phyloP scores from a whole-genome alignment of 1,140 invertebrate genomes.

The Zelostemma sp. region DNA sequence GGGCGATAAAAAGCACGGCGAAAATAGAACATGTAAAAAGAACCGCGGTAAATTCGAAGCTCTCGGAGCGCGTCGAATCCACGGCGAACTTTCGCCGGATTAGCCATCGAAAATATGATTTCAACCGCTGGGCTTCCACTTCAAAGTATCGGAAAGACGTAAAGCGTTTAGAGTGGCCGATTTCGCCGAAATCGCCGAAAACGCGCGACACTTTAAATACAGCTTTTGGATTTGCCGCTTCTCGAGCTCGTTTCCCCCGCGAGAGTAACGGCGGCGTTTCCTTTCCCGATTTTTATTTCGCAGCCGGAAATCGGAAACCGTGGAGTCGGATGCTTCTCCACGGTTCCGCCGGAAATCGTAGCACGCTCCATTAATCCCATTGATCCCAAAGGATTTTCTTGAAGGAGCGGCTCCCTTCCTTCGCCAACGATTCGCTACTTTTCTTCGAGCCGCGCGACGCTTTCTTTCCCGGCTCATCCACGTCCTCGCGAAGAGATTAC shows the following conservation, averaged over 20 bases:
- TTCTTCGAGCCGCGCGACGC: constrained; percentile 20
- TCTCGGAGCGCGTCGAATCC: no score
- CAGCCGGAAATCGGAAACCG: constrained; percentile 49
- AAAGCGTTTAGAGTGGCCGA: constrained; percentile 42
- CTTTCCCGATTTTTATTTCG: constrained; percentile 50
- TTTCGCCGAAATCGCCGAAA: constrained; percentile 42
- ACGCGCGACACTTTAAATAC: constrained; percentile 38
- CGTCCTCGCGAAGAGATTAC: constrained; percentile 3
- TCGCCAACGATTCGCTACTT: constrained; percentile 47
- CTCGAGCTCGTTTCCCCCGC: constrained; percentile 35
- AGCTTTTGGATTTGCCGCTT: constrained; percentile 41
- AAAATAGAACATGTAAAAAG: no score
- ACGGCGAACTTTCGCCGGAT: no score
- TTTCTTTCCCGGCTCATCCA: constrained; percentile 4
- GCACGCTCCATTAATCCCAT: constrained; percentile 52
- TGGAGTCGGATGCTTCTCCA: constrained; percentile 46
- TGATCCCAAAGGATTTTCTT: constrained; percentile 49
- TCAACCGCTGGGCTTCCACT: no score
- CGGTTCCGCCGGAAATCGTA: constrained; percentile 45
- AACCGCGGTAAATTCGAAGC: no score
- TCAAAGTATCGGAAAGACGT: constrained; percentile 24
- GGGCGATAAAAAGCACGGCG: no score
- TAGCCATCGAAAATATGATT: no score
- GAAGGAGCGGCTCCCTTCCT: constrained; percentile 31
- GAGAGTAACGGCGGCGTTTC: constrained; percentile 45